Conservation (phyloP, 2,797 vertebrate genomes). For the Phoebastria nigripes region DNA sequence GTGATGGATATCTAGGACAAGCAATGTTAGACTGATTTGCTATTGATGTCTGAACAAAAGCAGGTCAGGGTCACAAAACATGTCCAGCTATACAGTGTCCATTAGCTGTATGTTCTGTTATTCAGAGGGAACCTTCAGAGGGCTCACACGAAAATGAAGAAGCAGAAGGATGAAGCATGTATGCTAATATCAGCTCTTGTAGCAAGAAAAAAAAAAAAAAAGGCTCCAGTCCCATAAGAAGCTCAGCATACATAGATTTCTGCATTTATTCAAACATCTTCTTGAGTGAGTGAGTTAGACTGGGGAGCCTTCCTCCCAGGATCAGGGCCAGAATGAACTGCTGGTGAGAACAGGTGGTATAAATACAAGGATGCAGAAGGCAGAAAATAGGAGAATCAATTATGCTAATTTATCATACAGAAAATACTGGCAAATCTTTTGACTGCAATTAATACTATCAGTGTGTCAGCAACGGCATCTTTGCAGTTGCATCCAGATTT, state of each 20-base stretch:
- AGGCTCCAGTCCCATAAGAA: not conserved
- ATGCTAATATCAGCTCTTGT: not conserved
- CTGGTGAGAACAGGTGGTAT: not conserved
- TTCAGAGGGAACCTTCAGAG: not conserved
- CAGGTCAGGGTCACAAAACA: not conserved
- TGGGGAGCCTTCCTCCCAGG: not conserved
- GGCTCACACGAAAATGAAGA: not conserved
- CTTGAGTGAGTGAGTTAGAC: not conserved
- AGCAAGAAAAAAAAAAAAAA: not conserved
- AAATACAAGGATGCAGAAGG: not conserved
- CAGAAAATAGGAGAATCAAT: not conserved
- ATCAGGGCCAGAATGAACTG: conserved; percentile 1
- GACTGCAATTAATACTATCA: not conserved
- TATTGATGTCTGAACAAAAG: not conserved
- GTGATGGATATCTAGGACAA: not conserved
- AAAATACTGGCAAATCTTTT: conserved; percentile 2
- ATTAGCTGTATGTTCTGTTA: not conserved
- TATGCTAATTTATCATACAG: not conserved
- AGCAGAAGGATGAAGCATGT: not conserved
- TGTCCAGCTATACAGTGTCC: not conserved
- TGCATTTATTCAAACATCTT: not conserved
- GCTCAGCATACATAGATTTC: not conserved
- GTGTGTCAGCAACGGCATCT: not conserved
- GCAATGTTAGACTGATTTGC: not conserved
- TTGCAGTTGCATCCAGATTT: not conserved